Conservation (phyloP, 2,797 vertebrate genomes). For the Tenualosa ilisha region DNA sequence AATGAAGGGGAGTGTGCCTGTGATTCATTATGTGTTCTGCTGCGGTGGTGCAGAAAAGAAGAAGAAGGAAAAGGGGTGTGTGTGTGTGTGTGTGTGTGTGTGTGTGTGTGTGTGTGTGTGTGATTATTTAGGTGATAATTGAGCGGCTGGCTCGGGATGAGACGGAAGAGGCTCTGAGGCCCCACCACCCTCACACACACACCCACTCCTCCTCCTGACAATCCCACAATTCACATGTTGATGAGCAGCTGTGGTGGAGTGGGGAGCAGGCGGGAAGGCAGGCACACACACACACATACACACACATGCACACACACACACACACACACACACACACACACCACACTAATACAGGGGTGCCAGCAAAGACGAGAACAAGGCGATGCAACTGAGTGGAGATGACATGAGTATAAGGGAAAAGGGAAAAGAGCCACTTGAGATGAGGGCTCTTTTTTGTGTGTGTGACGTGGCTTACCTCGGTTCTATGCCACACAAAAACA, state of each 20-base stretch:
- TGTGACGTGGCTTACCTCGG: too few species aligned
- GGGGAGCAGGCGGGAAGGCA: background rate
- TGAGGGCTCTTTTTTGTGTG: background rate
- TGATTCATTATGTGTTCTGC: constrained; percentile 1
- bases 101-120: background rate
- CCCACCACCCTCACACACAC: background rate
- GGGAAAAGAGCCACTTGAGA: background rate
- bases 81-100: too few species aligned
- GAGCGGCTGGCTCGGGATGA: constrained; percentile 2
- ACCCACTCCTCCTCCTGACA: background rate
- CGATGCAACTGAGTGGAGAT: too few species aligned
- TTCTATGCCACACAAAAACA: too few species aligned
- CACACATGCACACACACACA: too few species aligned
- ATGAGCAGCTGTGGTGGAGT: constrained; percentile 44
- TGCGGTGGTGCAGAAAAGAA: background rate
- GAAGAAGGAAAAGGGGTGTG: too few species aligned
- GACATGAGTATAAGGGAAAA: background rate
- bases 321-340: too few species aligned
- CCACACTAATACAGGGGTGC: too few species aligned
- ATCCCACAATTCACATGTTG: constrained; percentile 44
- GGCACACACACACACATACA: background rate
- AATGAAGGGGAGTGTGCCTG: background rate
- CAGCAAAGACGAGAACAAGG: background rate
- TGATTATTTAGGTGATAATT: constrained; percentile 24
- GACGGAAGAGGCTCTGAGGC: background rate